Evolutionary conservation across 2,113 vertebrate species (phyloP).

Genomic region (Dascyllus trimaculatus): DNA sequence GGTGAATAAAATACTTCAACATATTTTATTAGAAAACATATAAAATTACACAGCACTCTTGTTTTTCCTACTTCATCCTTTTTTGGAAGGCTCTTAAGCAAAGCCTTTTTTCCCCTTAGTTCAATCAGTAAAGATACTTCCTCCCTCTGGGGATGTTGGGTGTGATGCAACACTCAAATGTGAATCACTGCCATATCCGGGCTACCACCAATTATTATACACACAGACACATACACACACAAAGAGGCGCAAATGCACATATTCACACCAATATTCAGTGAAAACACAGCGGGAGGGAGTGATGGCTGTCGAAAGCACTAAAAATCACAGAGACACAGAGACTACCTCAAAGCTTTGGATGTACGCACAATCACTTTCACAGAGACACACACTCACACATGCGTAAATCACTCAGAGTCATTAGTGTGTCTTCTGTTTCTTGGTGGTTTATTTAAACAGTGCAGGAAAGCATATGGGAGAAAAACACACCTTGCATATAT

Average conservation of each 20-base stretch:
- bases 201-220: constrained; percentile 49
- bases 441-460: constrained; percentile 7
- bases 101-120: background rate
- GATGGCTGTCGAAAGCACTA: constrained; percentile 57
- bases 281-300: constrained; percentile 55
- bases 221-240: constrained; percentile 27
- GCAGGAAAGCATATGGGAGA: background rate
- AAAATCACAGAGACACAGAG: constrained; percentile 51
- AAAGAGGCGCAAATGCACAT: constrained; percentile 31
- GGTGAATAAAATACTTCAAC: background rate
- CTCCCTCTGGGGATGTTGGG: constrained; percentile 27
- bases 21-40: constrained; percentile 15
- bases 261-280: constrained; percentile 32
- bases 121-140: constrained; percentile 37
- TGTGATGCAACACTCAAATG: constrained; percentile 50
- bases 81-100: constrained; percentile 16
- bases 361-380: constrained; percentile 12
- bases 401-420: constrained; percentile 25
- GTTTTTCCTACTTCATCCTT: constrained; percentile 8
- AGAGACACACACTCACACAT: constrained; percentile 18
- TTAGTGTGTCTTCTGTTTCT: constrained; percentile 5
- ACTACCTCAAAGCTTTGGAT: constrained; percentile 22
- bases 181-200: constrained; percentile 56
- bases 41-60: background rate
- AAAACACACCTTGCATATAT: background rate